Percentiles rank a stretch among this genome's conserved stretches.
Conservation (phyloP, 2,113 vertebrate genomes). For the Phylloscopus trochiloides region DNA sequence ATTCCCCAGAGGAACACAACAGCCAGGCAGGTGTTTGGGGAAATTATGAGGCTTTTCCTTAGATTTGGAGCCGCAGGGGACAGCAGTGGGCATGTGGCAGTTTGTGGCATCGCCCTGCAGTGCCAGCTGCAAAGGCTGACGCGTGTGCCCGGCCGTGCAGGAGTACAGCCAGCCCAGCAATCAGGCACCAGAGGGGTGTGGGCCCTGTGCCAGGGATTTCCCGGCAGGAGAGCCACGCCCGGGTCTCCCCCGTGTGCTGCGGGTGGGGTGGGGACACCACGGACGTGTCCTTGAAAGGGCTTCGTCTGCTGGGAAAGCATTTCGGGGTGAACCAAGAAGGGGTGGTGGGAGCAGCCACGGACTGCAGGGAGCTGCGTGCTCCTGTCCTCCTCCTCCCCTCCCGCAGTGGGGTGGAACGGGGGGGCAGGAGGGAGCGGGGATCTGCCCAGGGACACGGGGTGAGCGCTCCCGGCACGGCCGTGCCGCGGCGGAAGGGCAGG, state of each 20-base stretch:
- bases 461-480: rapidly evolving
- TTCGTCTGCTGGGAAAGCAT: background rate
- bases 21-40: background rate
- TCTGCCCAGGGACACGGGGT: background rate
- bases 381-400: no score
- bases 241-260: background rate
- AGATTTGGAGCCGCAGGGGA: background rate
- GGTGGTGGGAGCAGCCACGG: background rate
- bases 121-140: rapidly evolving
- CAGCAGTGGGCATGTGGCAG: background rate
- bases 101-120: background rate
- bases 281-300: background rate
- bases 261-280: background rate
- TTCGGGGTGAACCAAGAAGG: background rate
- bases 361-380: rapidly evolving
- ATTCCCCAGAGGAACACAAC: no score
- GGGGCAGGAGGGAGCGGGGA: background rate
- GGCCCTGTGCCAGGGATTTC: background rate
- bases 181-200: rapidly evolving
- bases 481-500: rapidly evolving
- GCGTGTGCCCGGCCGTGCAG: rapidly evolving
- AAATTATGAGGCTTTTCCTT: background rate
- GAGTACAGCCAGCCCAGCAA: background rate
- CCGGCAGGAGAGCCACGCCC: background rate
- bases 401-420: rapidly evolving